Base-by-base conservation (phyloP, 2,888 invertebrate species). In the Phortica magna region DNA sequence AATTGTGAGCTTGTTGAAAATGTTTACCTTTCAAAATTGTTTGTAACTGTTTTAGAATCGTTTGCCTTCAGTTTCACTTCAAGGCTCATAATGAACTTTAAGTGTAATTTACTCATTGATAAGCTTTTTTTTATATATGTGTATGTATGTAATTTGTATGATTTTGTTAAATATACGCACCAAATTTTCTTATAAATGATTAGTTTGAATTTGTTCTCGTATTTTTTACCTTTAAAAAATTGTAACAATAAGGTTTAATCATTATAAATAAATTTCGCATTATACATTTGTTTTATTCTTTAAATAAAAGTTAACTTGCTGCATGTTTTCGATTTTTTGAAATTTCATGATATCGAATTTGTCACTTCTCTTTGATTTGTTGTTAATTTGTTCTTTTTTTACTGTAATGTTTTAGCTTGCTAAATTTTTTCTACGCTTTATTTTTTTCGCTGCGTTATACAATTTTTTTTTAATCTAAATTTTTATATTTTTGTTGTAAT, bases 171-270 rank as follows among this genome's bases (percentile, higher is more conserved):
- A 39, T 64, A 41, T 68, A 70, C 73, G 68, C 74, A 70, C 59
- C 42, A 39, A 70, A 73, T 64, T 55, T 55, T 1, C 53, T 55
- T 12, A 70, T 43, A 19, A 12, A 48, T n/a, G 42, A 67, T 75
- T 43, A 53, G 67, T 80, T 76, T 77, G 48, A 77, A 31, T 79
- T 77, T 81, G 74, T 79, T 75, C 79, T 43, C 75, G 19, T 77
- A 57, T 80, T 82, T 81, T 78, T 72, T 79, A 75, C 78, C 78
- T 76, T 83, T 80, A 82, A 78, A 80, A 82, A 82, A 82, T 55
- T 72, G 53, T 43, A 59, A 67, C 4, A 61, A 65, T 74, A 42
- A 71, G 31, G 17, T 53, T 59, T 61, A 59, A 61, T 79, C 48
- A 12, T 48, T 43, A 43, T 43, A 10, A 43, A 43, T 6, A 7